These are phyloP conservation scores for Panurus biarmicus DNA, from an alignment of 2,113 vertebrate genomes.

Conservation along the genomic window DNA sequence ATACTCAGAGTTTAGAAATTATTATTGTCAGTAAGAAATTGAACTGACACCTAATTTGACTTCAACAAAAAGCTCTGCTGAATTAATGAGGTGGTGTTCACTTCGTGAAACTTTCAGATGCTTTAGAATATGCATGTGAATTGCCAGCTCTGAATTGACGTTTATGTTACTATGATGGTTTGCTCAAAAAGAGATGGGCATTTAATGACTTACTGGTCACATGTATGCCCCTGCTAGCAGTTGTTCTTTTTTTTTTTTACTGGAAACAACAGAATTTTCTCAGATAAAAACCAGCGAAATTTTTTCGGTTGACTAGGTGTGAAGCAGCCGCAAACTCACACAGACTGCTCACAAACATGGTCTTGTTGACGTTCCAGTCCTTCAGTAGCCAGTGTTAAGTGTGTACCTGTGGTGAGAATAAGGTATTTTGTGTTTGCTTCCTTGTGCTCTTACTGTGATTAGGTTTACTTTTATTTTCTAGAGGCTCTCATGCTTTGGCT, in stretches of 20 bases:
- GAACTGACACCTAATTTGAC: conserved; percentile 13
- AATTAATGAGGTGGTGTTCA: conserved; percentile 9
- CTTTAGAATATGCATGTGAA: not conserved
- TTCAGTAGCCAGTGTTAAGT: not conserved
- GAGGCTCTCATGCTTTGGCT: not conserved
- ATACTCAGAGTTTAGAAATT: not conserved
- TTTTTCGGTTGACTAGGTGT: not conserved
- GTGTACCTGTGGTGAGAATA: not conserved
- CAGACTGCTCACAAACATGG: accelerated
- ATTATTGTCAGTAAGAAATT: not conserved
- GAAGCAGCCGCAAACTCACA: not conserved
- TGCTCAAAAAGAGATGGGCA: not conserved
- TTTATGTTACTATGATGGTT: not conserved
- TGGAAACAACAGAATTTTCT: not conserved
- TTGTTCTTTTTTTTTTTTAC: not conserved
- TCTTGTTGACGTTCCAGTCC: not conserved
- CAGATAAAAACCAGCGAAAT: not conserved
- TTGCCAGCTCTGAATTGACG: not conserved
- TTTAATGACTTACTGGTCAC: not conserved
- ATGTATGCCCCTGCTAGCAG: not conserved
- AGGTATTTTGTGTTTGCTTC: not conserved
- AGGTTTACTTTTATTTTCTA: not conserved
- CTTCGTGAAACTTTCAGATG: not conserved
- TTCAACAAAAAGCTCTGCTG: conserved; percentile 22
- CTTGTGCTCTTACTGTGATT: not conserved